A percentile compares a stretch with the other conserved stretches of the same genome.
These are phyloP conservation scores for Falco rusticolus DNA, from an alignment of 2,797 vertebrate genomes.

Conservation along the genomic window DNA sequence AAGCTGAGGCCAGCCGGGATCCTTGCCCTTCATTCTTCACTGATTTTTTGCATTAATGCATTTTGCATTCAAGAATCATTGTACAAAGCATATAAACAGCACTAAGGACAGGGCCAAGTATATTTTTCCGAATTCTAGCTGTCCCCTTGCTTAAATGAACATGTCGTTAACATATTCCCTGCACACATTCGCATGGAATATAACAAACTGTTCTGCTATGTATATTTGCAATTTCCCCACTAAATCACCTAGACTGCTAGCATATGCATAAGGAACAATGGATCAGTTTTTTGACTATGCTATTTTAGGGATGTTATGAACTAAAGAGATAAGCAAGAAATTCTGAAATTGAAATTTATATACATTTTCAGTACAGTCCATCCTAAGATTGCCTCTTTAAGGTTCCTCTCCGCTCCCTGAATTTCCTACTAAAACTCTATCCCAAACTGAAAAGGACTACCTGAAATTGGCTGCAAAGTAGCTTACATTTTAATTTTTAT, in stretches of 20 bases:
- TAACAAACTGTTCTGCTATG: not conserved
- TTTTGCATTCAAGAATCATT: not conserved
- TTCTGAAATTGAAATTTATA: not conserved
- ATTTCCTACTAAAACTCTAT: not conserved
- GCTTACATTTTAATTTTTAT: not conserved
- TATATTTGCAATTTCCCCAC: not conserved
- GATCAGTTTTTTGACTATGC: not conserved
- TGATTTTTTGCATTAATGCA: not conserved
- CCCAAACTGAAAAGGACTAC: not conserved
- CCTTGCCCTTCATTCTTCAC: conserved; percentile 1
- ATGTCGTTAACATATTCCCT: conserved; percentile 22
- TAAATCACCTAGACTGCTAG: conserved; percentile 2
- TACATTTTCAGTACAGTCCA: not conserved
- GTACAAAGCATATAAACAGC: not conserved
- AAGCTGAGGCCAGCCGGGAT: not conserved
- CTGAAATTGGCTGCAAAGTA: not conserved
- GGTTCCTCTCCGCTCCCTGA: too few species aligned
- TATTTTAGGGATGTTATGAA: not conserved
- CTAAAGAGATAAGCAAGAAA: not conserved
- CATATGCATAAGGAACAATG: not conserved
- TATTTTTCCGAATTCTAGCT: not conserved
- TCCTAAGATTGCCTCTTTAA: not conserved
- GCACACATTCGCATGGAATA: not conserved
- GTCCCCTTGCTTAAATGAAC: conserved; percentile 11
- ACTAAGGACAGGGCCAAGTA: not conserved